Base-by-base conservation (phyloP, 2,797 vertebrate genomes). In the Octomys mimax region DNA sequence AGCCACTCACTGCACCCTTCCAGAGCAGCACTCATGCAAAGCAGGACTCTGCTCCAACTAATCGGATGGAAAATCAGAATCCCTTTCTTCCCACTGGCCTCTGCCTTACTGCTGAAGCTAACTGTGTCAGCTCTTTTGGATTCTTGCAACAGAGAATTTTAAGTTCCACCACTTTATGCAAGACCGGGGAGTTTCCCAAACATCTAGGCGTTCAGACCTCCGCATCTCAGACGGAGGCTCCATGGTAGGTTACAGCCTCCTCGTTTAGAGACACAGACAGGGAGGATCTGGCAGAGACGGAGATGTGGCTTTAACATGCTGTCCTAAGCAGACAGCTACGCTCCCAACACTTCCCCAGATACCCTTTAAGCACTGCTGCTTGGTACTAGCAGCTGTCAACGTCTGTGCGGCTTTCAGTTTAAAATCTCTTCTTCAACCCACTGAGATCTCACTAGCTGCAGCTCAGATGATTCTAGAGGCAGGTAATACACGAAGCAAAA, bases 51-150 rank as follows among this genome's bases (percentile, higher is more conserved):
- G 82, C 36, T 62, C 82, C 75, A 90, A 93, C 89, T 95, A 93
- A 94, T 66, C 81, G 90, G 62, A 87, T 88, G 49, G 49, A 78
- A 94, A 96, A 87, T 49, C 64, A 95, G 78, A 96, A 93, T 81
- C 33, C 79, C 90, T 92, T 95, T 94, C 73, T 86, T 84, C 59
- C 70, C 33, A 5, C 46, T 86, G 59, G 64, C 26, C 42, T 95
- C 52, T 82, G 89, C 87, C 78, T 92, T 93, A 96, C 92, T 33
- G 46, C 61, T 81, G 66, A 95, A 93, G 84, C 31, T 82, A 89
- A 97, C 79, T 73, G 57, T 62, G 46, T 28, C 88, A 78, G 42
- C 52, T 87, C 84, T 91, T 62, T 39, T 31, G 39, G 59, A 57
- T 81, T 78, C 59, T 93, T 19, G 70, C 1, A 19, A 88, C 42